Evolutionary conservation across 1,140 invertebrate genomes (phyloP).

Genomic region (Procambarus clarkii): DNA sequence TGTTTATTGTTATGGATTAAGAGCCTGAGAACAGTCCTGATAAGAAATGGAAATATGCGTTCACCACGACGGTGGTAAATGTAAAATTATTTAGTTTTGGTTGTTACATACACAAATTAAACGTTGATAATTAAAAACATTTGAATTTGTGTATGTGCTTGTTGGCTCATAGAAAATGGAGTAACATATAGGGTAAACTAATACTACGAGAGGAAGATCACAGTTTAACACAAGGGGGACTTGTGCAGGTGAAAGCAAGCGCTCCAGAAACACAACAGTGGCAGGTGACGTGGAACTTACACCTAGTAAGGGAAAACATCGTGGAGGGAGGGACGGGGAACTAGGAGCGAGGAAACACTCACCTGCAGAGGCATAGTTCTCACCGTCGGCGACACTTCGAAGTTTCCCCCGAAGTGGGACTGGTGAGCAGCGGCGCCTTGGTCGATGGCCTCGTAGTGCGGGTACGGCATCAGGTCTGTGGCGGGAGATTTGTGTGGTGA

Average conservation of each 20-base stretch:
- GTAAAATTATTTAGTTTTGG: too few species aligned
- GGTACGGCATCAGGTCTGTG: conserved; percentile 19
- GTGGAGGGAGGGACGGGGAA: not conserved
- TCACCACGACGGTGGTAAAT: too few species aligned
- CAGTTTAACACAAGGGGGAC: too few species aligned
- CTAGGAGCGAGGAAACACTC: not conserved
- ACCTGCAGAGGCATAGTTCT: conserved; percentile 20
- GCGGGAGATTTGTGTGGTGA: not conserved
- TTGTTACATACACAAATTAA: too few species aligned
- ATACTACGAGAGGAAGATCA: too few species aligned
- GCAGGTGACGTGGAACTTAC: not conserved
- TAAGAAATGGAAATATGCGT: too few species aligned
- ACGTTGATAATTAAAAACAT: too few species aligned
- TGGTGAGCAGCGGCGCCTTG: conserved; percentile 1
- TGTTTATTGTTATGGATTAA: too few species aligned
- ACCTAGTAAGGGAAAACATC: not conserved
- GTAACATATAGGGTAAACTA: too few species aligned
- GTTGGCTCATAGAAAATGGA: too few species aligned
- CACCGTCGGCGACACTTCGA: not conserved
- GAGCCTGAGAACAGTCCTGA: too few species aligned
- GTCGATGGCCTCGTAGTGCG: conserved; percentile 8
- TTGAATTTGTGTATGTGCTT: too few species aligned
- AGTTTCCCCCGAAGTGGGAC: conserved; percentile 11
- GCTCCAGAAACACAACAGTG: not conserved
- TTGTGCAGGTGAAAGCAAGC: not conserved